Percentiles rank a stretch among this genome's conserved stretches.
phyloP scores from a whole-genome alignment of 2,113 vertebrate species.

The Ploceus nigricollis region DNA sequence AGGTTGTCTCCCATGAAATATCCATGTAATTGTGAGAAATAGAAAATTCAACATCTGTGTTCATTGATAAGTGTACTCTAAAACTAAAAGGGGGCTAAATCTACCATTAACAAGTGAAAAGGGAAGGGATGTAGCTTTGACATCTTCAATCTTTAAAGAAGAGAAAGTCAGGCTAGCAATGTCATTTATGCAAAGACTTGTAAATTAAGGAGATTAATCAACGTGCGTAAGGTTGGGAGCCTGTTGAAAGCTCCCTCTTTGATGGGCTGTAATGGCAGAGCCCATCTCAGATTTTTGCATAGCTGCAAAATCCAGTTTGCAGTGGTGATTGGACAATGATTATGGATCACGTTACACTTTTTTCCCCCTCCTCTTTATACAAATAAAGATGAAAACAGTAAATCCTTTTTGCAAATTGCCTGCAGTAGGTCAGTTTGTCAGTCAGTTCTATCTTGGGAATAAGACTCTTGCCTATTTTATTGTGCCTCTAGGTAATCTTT shows the following conservation, averaged over 20 bases:
- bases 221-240: not conserved
- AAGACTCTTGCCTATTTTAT: not conserved
- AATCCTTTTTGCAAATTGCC: not conserved
- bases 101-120: not conserved
- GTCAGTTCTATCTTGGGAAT: not conserved
- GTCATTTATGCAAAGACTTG: not conserved
- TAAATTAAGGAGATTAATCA: not conserved
- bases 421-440: not conserved
- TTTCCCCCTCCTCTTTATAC: not conserved
- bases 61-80: not conserved
- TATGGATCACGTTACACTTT: fast-evolving
- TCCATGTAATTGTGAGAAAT: not conserved
- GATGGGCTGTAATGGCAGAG: not conserved
- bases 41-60: not conserved
- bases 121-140: not conserved
- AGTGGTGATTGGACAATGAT: not conserved
- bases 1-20: not conserved
- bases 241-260: not conserved
- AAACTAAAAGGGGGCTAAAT: not conserved
- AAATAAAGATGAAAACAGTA: not conserved
- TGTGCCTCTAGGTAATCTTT: not conserved
- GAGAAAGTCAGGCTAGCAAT: not conserved
- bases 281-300: not conserved
- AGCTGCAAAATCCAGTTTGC: not conserved
- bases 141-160: not conserved